Evolutionary conservation across 2,113 vertebrate species (phyloP), one percentile per base, ranked within the genome.

Genomic region (Pluvialis apricaria): DNA sequence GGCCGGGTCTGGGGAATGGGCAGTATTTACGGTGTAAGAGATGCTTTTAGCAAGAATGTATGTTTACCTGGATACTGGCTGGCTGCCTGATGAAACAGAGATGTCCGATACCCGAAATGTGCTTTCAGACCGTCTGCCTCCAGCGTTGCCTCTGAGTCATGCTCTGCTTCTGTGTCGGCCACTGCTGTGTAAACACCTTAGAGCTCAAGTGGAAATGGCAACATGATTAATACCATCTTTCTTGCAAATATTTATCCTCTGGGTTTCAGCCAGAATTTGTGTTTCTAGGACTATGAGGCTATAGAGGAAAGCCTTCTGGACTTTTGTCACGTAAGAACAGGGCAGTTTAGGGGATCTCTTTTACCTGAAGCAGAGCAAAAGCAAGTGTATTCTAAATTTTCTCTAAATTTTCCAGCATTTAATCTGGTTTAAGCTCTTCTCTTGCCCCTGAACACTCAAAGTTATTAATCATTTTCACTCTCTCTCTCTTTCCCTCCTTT

Each of bases 131-230:
- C 2, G 0, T 60, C 72, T 49, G 61, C 34, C 52, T 64, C 55
- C 0, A 0, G 44, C 4, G 0, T 26, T 76, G 84, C 44, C 62
- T 82, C 70, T 65, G 58, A 82, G 75, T 82, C 95, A 62, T 52
- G 84, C 25, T 60, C 86, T 79, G 81, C 79, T 76, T 79, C 94
- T 95, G 78, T 93, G 90, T 66, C 7, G 22, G 60, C 83, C 92
- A 61, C 45, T 94, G 83, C 96, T 97, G 88, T 79, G 90, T 85
- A 97, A 95, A 93, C 79, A 97, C 85, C 75, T 66, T 49, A 61
- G 73, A 90, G 93, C 77, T 93, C 86, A 78, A 95, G 84, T 87
- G 81, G 77, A 85, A 97, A 94, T 61, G 69, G 69, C 80, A 95
- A 72, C 26, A 32, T 87, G 89, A 96, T 97, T 92, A 97, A 96